These are phyloP conservation scores for Drosophila colorata DNA, from an alignment of 2,888 invertebrate genomes.

Conservation along the genomic window DNA sequence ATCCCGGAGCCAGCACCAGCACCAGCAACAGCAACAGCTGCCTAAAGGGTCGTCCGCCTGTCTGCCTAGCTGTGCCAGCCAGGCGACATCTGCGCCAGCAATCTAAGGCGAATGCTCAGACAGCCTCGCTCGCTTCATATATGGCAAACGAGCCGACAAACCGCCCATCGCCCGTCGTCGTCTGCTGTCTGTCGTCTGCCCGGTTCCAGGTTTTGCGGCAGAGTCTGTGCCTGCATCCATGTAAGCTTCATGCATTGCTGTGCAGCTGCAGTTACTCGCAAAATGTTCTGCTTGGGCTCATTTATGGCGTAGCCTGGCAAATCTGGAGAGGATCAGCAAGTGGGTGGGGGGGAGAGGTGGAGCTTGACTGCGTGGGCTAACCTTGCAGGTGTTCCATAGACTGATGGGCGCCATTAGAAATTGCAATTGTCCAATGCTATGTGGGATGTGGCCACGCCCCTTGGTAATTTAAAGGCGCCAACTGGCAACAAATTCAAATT, in stretches of 20 bases:
- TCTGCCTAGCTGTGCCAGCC: slow-evolving; percentile 1
- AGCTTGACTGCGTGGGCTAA: slow-evolving; percentile 52
- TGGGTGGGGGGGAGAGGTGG: background rate
- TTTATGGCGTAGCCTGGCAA: slow-evolving; percentile 46
- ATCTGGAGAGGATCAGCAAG: slow-evolving; percentile 39
- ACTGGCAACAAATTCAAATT: slow-evolving; percentile 59
- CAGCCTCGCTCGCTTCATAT: slow-evolving; percentile 57
- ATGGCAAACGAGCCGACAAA: slow-evolving; percentile 71
- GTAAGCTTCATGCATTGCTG: slow-evolving; percentile 15
- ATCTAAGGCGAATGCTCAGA: slow-evolving; percentile 52
- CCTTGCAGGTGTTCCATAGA: slow-evolving; percentile 74
- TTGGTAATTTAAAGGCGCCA: slow-evolving; percentile 59
- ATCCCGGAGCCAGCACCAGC: background rate
- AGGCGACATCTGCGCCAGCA: slow-evolving; percentile 74
- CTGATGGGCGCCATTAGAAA: slow-evolving; percentile 72
- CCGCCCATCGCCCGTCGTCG: slow-evolving; percentile 13
- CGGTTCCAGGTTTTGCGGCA: slow-evolving; percentile 14
- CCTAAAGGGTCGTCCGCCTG: slow-evolving; percentile 56
- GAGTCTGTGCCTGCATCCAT: slow-evolving; percentile 17
- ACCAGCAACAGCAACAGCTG: slow-evolving; percentile 40
- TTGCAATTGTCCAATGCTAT: slow-evolving; percentile 37
- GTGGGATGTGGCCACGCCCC: slow-evolving; percentile 43
- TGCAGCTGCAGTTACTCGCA: slow-evolving; percentile 60
- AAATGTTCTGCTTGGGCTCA: slow-evolving; percentile 42
- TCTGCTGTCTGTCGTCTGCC: background rate